phyloP scores from a whole-genome alignment of 2,797 vertebrate species.

The Galago senegalensis region DNA sequence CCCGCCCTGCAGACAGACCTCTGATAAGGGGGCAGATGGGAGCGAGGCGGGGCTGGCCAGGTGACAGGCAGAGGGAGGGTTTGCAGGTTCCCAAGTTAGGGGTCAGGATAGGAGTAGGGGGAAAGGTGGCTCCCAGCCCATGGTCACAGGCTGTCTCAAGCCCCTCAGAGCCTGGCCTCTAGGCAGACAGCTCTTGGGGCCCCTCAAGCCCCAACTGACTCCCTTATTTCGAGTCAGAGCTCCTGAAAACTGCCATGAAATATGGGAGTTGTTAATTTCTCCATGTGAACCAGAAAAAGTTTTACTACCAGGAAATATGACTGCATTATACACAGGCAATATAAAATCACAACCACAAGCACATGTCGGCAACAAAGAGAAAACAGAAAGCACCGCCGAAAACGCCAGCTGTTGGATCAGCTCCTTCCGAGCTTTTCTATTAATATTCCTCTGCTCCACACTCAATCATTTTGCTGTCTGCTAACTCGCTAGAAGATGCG shows the following conservation, averaged over 20 bases:
- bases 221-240: not conserved
- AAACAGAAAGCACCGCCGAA: not conserved
- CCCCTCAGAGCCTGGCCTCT: not conserved
- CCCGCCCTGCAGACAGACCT: not conserved
- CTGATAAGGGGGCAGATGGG: fast-evolving
- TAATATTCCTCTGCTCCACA: fast-evolving
- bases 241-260: not conserved
- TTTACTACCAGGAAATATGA: conserved; percentile 60
- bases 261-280: not conserved
- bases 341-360: not conserved
- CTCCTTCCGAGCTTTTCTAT: not conserved
- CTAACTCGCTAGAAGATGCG: not conserved
- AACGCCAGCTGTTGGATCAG: not conserved
- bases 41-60: fast-evolving
- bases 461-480: not conserved
- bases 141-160: fast-evolving
- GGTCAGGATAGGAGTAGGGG: fast-evolving
- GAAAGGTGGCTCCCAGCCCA: not conserved
- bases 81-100: not conserved
- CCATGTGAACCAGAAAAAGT: conserved; percentile 56
- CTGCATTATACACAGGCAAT: not conserved
- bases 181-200: not conserved
- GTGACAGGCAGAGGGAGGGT: fast-evolving
- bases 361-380: not conserved
- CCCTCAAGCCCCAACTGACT: not conserved